phyloP scores from a whole-genome alignment of 2,888 invertebrate species.

The Drosophila colorata region DNA sequence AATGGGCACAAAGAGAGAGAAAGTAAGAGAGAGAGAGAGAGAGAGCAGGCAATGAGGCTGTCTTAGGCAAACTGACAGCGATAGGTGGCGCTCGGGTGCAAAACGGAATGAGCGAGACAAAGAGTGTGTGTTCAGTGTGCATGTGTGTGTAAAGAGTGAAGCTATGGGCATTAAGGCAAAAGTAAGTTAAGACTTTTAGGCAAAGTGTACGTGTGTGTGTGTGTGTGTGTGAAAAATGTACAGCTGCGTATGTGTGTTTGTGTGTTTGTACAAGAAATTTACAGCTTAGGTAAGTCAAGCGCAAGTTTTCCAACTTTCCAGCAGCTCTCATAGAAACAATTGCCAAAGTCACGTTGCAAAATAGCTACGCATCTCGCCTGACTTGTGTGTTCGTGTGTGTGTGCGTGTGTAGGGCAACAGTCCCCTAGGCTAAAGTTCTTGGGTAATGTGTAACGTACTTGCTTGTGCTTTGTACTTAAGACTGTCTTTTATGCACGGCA shows the following conservation, averaged over 20 bases:
- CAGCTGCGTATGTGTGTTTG: constrained; percentile 14
- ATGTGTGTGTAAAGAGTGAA: constrained; percentile 22
- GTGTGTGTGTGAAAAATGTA: not conserved
- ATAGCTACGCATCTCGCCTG: constrained; percentile 31
- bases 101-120: constrained; percentile 11
- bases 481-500: constrained; percentile 7
- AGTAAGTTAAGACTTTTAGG: constrained; percentile 37
- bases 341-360: constrained; percentile 56
- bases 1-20: constrained; percentile 22
- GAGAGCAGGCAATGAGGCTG: constrained; percentile 55
- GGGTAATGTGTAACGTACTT: constrained; percentile 15
- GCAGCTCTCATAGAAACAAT: constrained; percentile 25
- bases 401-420: not conserved
- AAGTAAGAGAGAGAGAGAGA: constrained; percentile 12
- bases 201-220: too few relatives aligned
- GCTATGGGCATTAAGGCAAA: constrained; percentile 48
- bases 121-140: constrained; percentile 1
- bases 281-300: constrained; percentile 56
- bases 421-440: constrained; percentile 19
- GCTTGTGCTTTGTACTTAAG: constrained; percentile 17
- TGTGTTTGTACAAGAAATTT: constrained; percentile 37
- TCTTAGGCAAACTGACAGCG: constrained; percentile 40
- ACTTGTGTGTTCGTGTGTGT: not conserved
- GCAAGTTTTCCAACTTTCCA: constrained; percentile 44
- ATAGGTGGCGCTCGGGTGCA: constrained; percentile 61